Evolutionary conservation across 2,888 invertebrate species (phyloP), one percentile per base, ranked within the genome.

Genomic region (Pseudolycoriella hygida): DNA sequence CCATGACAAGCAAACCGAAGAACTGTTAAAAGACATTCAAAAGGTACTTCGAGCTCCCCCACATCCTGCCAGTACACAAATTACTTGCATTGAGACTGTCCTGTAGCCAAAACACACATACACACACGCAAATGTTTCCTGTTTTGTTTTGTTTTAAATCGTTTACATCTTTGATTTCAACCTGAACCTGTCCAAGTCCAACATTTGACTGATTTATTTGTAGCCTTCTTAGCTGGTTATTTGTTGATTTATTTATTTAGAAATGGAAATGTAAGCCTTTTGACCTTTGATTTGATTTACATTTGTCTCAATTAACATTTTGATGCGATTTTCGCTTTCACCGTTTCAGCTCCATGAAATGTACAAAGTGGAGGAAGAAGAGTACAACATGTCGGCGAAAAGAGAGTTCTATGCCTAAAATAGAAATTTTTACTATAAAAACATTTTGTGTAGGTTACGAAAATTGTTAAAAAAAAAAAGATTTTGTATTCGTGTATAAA

Each of bases 351-450:
- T 88, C 59, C 80, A 90, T 64, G 89, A 90, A 63, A 82, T 88
- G 79, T 89, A 89, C 73, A 88, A 89, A 68, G 87, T 88, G 70
- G 89, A 89, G 66, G 89, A 89, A 62, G 74, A 84, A 53, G 89
- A 90, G 61, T 88, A 85, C 67, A 84, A 87, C 59, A 74, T 89
- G 71, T 80, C 83, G 57, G 80, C 82, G 60, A 89, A 87, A 69
- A 76, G 78, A 55, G 89, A 90, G 67, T 89, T 88, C 69, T 89
- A 86, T 69, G 88, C 85, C 68, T 90, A 76, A 79, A 72, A 25
- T 19, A 18, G 43, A 32, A 18, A 25, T 25, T 25, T 25, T 8
- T 25, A 25, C 25, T 25, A 25, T 17, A 19, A 42, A 42, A 30
- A 30, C 25, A 34, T 32, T 5, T 17, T 19, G 8, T 19, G 20